Percentiles rank a stretch among this genome's conserved stretches.
Evolutionary conservation across 2,888 invertebrate species (phyloP).

Genomic region (Onchidella celtica): DNA sequence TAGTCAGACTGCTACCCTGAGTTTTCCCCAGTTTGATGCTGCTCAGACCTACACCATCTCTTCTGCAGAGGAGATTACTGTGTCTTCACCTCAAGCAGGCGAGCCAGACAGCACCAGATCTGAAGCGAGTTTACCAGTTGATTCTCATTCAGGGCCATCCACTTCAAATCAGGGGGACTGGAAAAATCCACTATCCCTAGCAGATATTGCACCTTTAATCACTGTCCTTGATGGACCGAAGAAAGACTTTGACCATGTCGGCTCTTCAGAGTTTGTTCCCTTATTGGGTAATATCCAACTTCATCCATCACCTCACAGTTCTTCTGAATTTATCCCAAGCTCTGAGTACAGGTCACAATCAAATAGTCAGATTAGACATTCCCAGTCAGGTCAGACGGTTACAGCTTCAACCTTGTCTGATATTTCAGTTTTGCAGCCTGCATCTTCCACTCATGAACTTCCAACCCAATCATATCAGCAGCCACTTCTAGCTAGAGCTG

Average conservation of each 20-base stretch:
- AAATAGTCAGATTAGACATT: no score
- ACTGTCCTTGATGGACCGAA: constrained; percentile 44
- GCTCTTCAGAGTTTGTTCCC: constrained; percentile 48
- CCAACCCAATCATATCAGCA: background rate
- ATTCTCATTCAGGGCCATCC: background rate
- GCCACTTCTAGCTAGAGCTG: background rate
- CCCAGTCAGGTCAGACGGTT: background rate
- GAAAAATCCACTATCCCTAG: background rate
- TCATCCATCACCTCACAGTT: constrained; percentile 33
- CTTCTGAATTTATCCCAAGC: constrained; percentile 33
- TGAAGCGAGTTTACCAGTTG: background rate
- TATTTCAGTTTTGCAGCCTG: background rate
- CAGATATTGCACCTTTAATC: constrained; percentile 37
- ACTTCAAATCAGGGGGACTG: constrained; percentile 12
- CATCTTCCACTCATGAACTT: background rate
- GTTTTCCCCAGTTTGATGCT: no score
- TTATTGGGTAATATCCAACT: constrained; percentile 42
- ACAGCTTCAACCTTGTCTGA: constrained; percentile 33
- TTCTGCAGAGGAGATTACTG: background rate
- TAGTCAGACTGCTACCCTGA: background rate
- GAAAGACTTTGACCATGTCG: background rate
- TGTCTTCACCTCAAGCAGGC: background rate
- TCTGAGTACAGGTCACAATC: background rate
- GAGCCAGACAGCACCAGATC: background rate
- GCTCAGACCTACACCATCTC: constrained; percentile 25